Evolutionary conservation across 2,888 invertebrate species (phyloP).

Genomic region (Coremacera marginata): DNA sequence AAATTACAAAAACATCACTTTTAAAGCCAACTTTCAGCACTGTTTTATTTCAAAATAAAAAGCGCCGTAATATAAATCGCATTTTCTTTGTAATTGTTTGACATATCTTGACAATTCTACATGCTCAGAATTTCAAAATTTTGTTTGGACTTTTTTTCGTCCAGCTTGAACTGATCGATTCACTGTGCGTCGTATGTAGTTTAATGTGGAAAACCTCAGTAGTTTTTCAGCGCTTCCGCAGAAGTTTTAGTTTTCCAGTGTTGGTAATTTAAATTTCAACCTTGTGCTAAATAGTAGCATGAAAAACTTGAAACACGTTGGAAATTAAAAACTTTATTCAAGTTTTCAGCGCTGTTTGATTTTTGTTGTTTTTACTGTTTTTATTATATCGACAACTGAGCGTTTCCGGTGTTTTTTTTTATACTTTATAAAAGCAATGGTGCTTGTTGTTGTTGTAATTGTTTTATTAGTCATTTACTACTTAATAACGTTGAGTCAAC

Average conservation of each 20-base stretch:
- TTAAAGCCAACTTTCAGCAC: too few species aligned
- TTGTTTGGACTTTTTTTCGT: too few species aligned
- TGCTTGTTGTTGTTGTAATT: neutral
- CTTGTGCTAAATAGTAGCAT: conserved; percentile 4
- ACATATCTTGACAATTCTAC: too few species aligned
- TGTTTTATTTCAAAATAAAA: too few species aligned
- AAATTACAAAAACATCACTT: too few species aligned
- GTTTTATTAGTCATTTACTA: neutral
- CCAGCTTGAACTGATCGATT: too few species aligned
- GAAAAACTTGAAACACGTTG: neutral
- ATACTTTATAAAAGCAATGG: neutral
- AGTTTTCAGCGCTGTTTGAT: neutral
- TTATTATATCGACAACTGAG: neutral
- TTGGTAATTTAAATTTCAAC: neutral
- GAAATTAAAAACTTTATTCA: conserved; percentile 1
- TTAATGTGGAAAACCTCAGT: conserved; percentile 11
- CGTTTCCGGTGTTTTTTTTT: neutral
- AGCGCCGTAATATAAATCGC: too few species aligned
- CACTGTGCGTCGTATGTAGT: too few species aligned
- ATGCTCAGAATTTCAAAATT: too few species aligned
- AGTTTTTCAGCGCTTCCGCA: neutral
- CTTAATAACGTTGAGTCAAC: neutral
- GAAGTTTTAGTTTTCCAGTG: conserved; percentile 4
- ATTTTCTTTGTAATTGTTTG: too few species aligned
- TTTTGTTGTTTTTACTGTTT: neutral